Base-by-base conservation (phyloP, 2,888 invertebrate species). In the Actias luna region DNA sequence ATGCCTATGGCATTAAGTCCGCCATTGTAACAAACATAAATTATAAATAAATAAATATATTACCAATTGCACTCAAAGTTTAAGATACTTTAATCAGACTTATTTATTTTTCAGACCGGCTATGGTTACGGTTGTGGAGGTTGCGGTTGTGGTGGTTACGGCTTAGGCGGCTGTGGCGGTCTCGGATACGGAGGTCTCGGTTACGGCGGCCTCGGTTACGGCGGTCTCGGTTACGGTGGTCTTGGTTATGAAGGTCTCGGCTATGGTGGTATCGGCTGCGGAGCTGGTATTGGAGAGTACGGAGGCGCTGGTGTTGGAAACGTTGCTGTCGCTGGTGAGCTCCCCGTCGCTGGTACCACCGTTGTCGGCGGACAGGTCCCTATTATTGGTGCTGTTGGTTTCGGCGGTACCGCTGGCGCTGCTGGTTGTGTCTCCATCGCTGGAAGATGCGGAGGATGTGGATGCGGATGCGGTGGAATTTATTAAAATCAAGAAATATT, bases 391-490 rank as follows among this genome's bases (percentile, higher is more conserved):
- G 69, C 71, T 29, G 78, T 78, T 27, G 65, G 58, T 3, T 81
- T 78, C 69, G 67, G 82, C 31, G 79, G 79, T 29, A 64, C 61
- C 29, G 70, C 77, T 35, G 75, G 72, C 31, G 77, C 79, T 60
- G 67, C 68, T 63, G 80, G 80, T 25, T 59, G 69, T 18, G 78
- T 78, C 63, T 67, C 74, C 60, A 76, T 80, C 59, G 60, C 73
- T 12, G 12, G 4, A 3, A 33, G 7, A 7, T 33, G 33, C 33
- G 1, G 7, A 1, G 33, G 39, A 0, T 39, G 39, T 39, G 39
- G 39, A 5, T 39, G 39, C 16, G 39, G 39, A 39, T 39, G 39
- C n/a, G 39, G 42, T 1, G n/a, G 18, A 29, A 46, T 59, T 22
- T 57, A 59, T 55, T 42, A 55, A n/a, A 52, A 42, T 60, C 25